A percentile compares a stretch with the other conserved stretches of the same genome.
phyloP scores from a whole-genome alignment of 2,797 vertebrate species.

The Xerus rutilus region DNA sequence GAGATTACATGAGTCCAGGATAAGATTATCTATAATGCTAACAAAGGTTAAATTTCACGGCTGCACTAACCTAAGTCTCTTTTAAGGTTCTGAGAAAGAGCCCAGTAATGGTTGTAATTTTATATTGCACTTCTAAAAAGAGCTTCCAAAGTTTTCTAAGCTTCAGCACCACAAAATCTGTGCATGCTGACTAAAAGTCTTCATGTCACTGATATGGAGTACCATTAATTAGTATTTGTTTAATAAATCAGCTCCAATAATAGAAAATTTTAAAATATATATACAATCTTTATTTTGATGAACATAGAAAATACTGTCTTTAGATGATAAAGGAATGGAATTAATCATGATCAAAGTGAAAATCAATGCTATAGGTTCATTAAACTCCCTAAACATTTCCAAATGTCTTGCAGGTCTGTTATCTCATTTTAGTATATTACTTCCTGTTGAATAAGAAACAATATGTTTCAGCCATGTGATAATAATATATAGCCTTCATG shows the following conservation, averaged over 20 bases:
- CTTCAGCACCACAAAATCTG: neutral
- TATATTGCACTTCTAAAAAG: conserved; percentile 7
- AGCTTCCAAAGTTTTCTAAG: neutral
- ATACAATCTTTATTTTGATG: neutral
- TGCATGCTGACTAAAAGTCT: neutral
- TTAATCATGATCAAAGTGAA: conserved; percentile 12
- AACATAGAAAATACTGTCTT: neutral
- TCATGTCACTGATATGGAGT: neutral
- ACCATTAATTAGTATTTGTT: neutral
- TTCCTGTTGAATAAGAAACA: neutral
- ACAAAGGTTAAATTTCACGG: neutral
- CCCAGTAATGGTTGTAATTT: neutral
- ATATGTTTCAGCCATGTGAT: neutral
- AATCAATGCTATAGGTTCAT: neutral
- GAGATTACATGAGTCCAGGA: neutral
- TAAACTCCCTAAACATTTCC: neutral
- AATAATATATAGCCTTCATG: neutral
- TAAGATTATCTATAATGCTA: neutral
- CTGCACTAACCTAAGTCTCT: neutral
- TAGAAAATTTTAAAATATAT: neutral
- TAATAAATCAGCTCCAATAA: neutral
- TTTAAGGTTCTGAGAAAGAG: neutral
- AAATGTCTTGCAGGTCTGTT: neutral
- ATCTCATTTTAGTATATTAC: neutral
- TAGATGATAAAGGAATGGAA: neutral